A percentile compares a stretch with the other conserved stretches of the same genome.
phyloP scores from a whole-genome alignment of 2,113 vertebrate genomes.

The Peromyscus leucopus region DNA sequence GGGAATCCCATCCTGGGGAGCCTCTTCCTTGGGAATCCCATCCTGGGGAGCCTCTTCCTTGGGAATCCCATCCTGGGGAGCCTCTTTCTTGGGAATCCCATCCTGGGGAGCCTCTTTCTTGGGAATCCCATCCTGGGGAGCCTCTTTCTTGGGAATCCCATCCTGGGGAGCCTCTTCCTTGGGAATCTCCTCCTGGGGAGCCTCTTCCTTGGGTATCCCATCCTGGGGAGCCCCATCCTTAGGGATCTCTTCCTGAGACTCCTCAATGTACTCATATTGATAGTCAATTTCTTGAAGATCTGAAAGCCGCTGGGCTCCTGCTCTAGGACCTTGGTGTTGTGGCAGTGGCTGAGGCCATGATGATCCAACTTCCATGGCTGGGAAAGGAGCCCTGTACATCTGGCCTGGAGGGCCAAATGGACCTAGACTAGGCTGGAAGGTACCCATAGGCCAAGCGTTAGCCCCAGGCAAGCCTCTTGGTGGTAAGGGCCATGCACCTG shows the following conservation, averaged over 20 bases:
- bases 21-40: fast-evolving
- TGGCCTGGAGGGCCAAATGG: fast-evolving
- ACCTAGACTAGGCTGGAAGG: background rate
- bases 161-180: background rate
- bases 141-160: background rate
- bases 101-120: background rate
- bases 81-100: background rate
- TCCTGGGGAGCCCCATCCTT: background rate
- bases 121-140: background rate
- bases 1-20: background rate
- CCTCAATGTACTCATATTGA: fast-evolving
- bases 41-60: background rate
- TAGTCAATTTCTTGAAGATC: background rate
- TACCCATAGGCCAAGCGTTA: background rate
- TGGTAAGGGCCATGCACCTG: background rate
- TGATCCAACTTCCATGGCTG: background rate
- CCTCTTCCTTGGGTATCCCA: background rate
- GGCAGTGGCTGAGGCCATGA: background rate
- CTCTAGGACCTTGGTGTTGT: background rate
- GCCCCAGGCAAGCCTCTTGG: background rate
- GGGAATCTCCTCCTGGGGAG: background rate
- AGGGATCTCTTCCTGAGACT: background rate
- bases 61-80: background rate
- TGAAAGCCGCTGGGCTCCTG: fast-evolving
- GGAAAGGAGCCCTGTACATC: background rate